A percentile compares a stretch with the other conserved stretches of the same genome.
phyloP scores from a whole-genome alignment of 2,113 vertebrate genomes.

The Myocastor coypus region DNA sequence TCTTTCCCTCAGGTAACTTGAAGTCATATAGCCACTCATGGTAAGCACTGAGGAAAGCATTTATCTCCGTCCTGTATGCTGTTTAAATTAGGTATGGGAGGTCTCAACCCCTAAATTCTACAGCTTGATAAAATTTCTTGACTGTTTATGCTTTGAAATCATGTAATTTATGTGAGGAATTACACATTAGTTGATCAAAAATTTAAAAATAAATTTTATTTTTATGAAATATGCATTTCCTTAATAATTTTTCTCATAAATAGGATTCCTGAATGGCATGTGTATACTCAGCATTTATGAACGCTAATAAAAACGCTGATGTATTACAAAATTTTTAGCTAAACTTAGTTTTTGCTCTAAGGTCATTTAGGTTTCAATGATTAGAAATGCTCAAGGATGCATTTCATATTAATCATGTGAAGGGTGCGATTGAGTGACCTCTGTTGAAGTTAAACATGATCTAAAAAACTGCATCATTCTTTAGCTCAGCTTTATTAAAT shows the following conservation, averaged over 20 bases:
- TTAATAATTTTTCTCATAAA: not conserved
- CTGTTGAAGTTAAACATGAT: conserved; percentile 71
- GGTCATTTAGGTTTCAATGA: conserved; percentile 72
- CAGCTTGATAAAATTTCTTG: not conserved
- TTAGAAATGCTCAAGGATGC: conserved; percentile 74
- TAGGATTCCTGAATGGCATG: conserved; percentile 38
- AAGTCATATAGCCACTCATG: not conserved
- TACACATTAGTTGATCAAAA: not conserved
- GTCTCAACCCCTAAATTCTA: not conserved
- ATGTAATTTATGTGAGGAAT: not conserved
- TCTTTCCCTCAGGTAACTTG: not conserved
- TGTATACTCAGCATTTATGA: conserved; percentile 59
- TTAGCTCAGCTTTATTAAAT: conserved; percentile 52
- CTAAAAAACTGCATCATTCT: conserved; percentile 27
- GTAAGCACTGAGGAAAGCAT: not conserved
- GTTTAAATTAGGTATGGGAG: not conserved
- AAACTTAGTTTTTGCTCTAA: conserved; percentile 70
- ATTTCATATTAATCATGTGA: conserved; percentile 74
- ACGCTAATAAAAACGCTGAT: conserved; percentile 75
- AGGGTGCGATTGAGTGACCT: conserved; percentile 71
- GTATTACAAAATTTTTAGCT: conserved; percentile 57
- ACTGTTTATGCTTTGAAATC: not conserved
- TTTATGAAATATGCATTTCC: not conserved
- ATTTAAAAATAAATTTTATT: conserved; percentile 28
- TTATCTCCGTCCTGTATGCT: not conserved